Evolutionary conservation across 2,888 invertebrate species (phyloP).

Genomic region (Trichopoda pennipes): DNA sequence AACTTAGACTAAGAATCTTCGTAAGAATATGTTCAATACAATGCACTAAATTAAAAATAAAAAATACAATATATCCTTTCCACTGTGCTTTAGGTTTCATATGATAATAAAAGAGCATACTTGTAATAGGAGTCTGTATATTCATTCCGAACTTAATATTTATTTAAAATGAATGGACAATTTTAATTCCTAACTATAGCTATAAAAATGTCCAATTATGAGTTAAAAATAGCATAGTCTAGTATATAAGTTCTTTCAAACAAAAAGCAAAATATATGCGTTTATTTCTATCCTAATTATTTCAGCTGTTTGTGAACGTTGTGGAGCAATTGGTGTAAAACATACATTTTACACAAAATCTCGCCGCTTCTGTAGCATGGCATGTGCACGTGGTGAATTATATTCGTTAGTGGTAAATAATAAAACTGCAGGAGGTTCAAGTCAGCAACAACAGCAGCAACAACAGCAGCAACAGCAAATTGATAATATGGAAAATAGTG

Average conservation of each 20-base stretch:
- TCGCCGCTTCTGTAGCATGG: conserved; percentile 90
- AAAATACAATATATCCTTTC: too few species aligned
- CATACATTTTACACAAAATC: conserved; percentile 93
- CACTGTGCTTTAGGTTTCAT: too few species aligned
- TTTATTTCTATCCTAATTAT: conserved; percentile 72
- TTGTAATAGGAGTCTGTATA: too few species aligned
- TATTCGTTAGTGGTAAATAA: conserved; percentile 79
- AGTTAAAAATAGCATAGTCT: neutral
- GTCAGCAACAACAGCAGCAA: conserved; percentile 62
- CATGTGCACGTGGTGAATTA: conserved; percentile 85
- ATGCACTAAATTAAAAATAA: too few species aligned
- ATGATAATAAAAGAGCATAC: too few species aligned
- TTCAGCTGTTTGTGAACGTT: conserved; percentile 91
- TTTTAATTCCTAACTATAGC: too few species aligned
- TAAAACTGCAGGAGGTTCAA: conserved; percentile 69
- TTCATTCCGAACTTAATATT: too few species aligned
- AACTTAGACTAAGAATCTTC: too few species aligned
- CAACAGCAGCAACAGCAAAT: conserved; percentile 53
- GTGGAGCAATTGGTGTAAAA: conserved; percentile 91
- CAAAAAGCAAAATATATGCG: neutral
- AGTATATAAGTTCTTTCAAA: neutral
- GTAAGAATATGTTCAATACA: too few species aligned
- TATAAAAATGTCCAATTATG: neutral
- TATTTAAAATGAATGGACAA: too few species aligned
- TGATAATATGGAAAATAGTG: conserved; percentile 58